Evolutionary conservation across 2,888 invertebrate genomes (phyloP).

Genomic region (Acholoe squamosa): DNA sequence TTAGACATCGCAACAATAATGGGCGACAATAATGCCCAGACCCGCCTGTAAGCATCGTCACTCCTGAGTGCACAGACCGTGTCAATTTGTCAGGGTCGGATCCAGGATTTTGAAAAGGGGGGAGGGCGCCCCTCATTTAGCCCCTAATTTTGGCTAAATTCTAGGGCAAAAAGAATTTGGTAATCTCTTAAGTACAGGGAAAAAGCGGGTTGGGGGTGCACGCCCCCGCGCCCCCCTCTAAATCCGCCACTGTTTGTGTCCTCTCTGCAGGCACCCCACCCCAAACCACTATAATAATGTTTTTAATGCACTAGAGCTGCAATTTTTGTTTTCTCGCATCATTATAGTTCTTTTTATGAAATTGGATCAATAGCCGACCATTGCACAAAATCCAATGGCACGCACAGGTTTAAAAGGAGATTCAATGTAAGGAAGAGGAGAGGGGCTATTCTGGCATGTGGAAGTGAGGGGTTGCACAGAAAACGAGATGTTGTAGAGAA

Average conservation of each 20-base stretch:
- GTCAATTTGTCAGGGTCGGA: no score
- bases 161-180: no score
- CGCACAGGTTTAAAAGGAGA: background rate
- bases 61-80: background rate
- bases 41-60: background rate
- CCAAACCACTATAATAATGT: background rate
- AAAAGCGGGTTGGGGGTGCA: no score
- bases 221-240: no score
- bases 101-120: no score
- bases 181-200: no score
- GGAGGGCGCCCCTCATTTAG: no score
- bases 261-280: background rate
- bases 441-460: no score
- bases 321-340: background rate
- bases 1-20: background rate
- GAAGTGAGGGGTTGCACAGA: no score
- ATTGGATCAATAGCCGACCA: background rate
- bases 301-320: background rate
- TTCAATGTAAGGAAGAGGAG: background rate
- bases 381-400: background rate
- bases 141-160: no score
- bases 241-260: no score
- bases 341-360: background rate
- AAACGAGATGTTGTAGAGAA: no score
- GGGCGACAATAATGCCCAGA: background rate